Base-by-base conservation (phyloP, 2,888 invertebrate species). In the Drosophila koepferae region DNA sequence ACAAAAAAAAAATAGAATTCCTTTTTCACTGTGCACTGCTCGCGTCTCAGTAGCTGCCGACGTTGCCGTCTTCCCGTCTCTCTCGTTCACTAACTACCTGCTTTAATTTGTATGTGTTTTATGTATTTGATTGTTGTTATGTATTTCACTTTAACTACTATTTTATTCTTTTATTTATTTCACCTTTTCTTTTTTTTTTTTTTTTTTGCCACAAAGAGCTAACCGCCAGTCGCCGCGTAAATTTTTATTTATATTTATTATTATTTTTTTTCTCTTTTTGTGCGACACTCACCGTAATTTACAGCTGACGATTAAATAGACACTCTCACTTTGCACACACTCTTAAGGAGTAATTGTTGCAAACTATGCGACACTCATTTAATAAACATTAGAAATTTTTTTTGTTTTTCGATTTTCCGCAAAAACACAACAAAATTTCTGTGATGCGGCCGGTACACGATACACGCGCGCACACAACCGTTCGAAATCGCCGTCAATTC, bases 351-450 rank as follows among this genome's bases (percentile, higher is more conserved):
- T 82, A 80, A 78, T 85, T 80, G 80, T 80, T 80, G 80, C 78
- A 74, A 81, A 63, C 71, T 54, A 74, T 51, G 18, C 72, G 82
- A 63, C 69, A 74, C 78, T 83, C 82, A 84, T 85, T 89, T 86
- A 74, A 66, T 77, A 86, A 84, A 80, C 83, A 84, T 84, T 84
- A 82, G 65, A 70, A 62, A 49, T 68, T 46, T 41, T 20, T 67
- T 70, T 78, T 85, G 84, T 84, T 75, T 81, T 87, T 82, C 72
- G 80, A 86, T 81, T 86, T 84, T 86, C 85, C 85, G 82, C 72
- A 77, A 74, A 74, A 86, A 87, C 79, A 87, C 80, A 85, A 82
- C 84, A 79, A 84, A 81, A 74, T 74, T 78, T 51, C 44, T 40
- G 9, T 49, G 40, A 56, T 62, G 48, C 77, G 77, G 56, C 80